A percentile compares a stretch with the other conserved stretches of the same genome.
Conservation (phyloP, 2,113 vertebrate species). For the Paedocypris sp. region DNA sequence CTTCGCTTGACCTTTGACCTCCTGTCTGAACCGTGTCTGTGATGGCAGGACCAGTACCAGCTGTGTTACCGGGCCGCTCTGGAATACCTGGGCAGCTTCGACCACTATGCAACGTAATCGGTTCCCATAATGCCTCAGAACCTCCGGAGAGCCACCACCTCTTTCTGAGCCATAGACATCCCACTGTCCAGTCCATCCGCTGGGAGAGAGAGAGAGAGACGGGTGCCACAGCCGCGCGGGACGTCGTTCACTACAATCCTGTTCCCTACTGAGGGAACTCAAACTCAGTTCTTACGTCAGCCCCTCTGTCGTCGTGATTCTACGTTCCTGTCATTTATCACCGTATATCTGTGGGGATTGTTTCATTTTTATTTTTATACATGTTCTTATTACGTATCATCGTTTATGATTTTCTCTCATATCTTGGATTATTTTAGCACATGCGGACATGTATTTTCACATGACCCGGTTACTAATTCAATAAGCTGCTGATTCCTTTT, state of each 20-base stretch:
- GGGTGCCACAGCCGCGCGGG: conserved; percentile 32
- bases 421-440: conserved; percentile 39
- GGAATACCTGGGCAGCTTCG: conserved; percentile 97
- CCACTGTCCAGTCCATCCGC: conserved; percentile 59
- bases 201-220: conserved; percentile 36
- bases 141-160: conserved; percentile 39
- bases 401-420: conserved; percentile 40
- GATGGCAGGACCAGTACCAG: conserved; percentile 89
- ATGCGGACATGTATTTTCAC: conserved; percentile 50
- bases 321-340: conserved; percentile 30
- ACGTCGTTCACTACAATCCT: conserved; percentile 40
- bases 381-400: conserved; percentile 21
- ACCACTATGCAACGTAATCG: conserved; percentile 98
- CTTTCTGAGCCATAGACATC: conserved; percentile 71
- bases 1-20: not conserved
- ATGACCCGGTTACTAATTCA: conserved; percentile 47
- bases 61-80: conserved; percentile 92
- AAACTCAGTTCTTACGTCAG: conserved; percentile 32
- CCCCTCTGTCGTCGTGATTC: conserved; percentile 25
- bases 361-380: conserved; percentile 29
- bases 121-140: conserved; percentile 36
- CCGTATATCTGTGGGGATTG: conserved; percentile 20
- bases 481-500: conserved; percentile 55
- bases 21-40: not conserved
- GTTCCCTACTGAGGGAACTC: conserved; percentile 25